phyloP scores from a whole-genome alignment of 2,797 vertebrate genomes.

The Brotula barbata region DNA sequence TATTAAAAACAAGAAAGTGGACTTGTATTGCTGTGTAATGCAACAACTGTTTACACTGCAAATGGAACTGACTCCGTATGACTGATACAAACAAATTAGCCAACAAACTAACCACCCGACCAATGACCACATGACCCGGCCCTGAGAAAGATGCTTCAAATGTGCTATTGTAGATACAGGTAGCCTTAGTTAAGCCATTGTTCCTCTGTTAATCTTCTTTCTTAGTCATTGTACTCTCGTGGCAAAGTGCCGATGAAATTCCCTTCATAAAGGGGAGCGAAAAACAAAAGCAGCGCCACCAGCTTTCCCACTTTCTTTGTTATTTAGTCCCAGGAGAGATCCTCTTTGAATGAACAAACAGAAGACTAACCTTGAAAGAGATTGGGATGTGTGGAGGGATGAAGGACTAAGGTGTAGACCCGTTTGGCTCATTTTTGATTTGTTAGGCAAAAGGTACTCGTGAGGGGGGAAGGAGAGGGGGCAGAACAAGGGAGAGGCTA shows the following conservation, averaged over 20 bases:
- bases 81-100: too few relatives aligned
- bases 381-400: conserved; percentile 12
- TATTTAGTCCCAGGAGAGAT: conserved; percentile 44
- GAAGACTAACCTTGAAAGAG: conserved; percentile 50
- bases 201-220: conserved; percentile 5
- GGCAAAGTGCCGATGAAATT: conserved; percentile 30
- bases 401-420: conserved; percentile 26
- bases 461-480: conserved; percentile 19
- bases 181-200: neutral
- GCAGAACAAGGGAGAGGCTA: conserved; percentile 38
- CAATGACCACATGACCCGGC: neutral
- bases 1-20: too few relatives aligned
- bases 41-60: too few relatives aligned
- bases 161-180: neutral
- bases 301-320: conserved; percentile 33
- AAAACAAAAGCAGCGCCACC: conserved; percentile 20
- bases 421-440: conserved; percentile 53
- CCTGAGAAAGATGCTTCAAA: too few relatives aligned
- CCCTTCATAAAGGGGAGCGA: conserved; percentile 31
- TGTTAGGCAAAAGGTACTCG: conserved; percentile 26
- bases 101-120: neutral
- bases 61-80: too few relatives aligned
- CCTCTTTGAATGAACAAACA: conserved; percentile 54
- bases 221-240: neutral
- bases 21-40: too few relatives aligned